Evolutionary conservation across 1,140 invertebrate genomes (phyloP), one percentile per base, ranked within the genome.

Genomic region (Eriocheir sinensis): DNA sequence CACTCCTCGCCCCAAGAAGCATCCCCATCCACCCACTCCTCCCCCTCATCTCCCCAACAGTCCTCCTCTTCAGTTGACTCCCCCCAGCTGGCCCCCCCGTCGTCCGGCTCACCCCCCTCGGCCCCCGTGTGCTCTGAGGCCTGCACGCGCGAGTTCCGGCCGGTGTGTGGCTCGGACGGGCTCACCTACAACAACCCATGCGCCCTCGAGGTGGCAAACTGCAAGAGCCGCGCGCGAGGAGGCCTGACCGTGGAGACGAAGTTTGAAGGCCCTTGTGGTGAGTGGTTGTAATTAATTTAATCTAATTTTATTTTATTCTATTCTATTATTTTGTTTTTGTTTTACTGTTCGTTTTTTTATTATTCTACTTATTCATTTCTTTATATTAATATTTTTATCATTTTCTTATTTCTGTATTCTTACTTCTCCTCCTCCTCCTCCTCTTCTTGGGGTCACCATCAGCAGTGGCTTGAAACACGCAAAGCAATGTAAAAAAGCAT

Each of bases 91-190:
- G 17, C 1, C 15, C 30, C 32, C 21, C 41, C 21, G 6, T 1
- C 27, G 0, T 0, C 2, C 2, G 44, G 15, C n/a, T 36, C 41
- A 1, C 3, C 0, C 3, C 21, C 89, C 27, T 2, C 27, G 17
- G 8, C 32, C 0, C 27, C 38, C 0, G 21, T 44, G n/a, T 96
- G 96, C 89, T 90, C 95, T 21, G 80, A 88, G 34, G 98, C 98
- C 96, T 99, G 99, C 97, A 98, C 98, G 27, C 97, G 97, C n/a
- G 98, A 99, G 97, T 99, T 98, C 97, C 96, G 96, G 93, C 98
- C 98, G 0, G 98, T 99, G n/a, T 99, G 99, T 96, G 96, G 96
- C 53, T 98, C 98, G 80, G 98, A 99, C 96, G 98, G 98, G 85
- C 98, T 98, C 96, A 98, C 98, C 91, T 99, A 99, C 96, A 97